A percentile compares a stretch with the other conserved stretches of the same genome.
These are phyloP conservation scores for Strix occidentalis DNA, from an alignment of 2,797 vertebrate species.

Conservation along the genomic window DNA sequence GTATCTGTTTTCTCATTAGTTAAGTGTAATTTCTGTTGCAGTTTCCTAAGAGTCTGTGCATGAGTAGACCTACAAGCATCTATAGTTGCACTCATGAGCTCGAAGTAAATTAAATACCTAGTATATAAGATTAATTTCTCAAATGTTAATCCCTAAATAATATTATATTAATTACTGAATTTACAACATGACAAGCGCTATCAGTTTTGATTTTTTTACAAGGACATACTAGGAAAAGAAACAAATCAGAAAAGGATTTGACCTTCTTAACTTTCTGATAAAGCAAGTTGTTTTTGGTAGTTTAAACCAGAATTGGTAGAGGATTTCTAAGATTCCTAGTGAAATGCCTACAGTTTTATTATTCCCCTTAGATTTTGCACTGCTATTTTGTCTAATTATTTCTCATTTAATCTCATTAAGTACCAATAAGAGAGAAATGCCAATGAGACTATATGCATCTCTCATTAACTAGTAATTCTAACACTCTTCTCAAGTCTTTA, in stretches of 20 bases:
- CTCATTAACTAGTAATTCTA: slow-evolving; percentile 31
- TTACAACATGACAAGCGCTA: not conserved
- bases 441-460: not conserved
- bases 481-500: not conserved
- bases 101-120: not conserved
- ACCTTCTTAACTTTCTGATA: not conserved
- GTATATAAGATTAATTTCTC: not conserved
- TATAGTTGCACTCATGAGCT: accelerated
- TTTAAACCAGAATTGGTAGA: not conserved
- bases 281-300: not conserved
- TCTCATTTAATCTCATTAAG: slow-evolving; percentile 48
- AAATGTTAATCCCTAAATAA: not conserved
- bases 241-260: not conserved
- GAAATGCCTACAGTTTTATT: not conserved
- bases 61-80: not conserved
- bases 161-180: not conserved
- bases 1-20: not conserved
- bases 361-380: not conserved
- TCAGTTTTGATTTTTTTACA: not conserved
- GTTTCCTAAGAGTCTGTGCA: not conserved
- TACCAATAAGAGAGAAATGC: slow-evolving; percentile 8
- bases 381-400: slow-evolving; percentile 56
- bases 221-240: not conserved
- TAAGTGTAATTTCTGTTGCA: not conserved
- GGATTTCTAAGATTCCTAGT: not conserved